A percentile compares a stretch with the other conserved stretches of the same genome.
Evolutionary conservation across 2,888 invertebrate genomes (phyloP).

Genomic region (Anagyrus pseudococci): DNA sequence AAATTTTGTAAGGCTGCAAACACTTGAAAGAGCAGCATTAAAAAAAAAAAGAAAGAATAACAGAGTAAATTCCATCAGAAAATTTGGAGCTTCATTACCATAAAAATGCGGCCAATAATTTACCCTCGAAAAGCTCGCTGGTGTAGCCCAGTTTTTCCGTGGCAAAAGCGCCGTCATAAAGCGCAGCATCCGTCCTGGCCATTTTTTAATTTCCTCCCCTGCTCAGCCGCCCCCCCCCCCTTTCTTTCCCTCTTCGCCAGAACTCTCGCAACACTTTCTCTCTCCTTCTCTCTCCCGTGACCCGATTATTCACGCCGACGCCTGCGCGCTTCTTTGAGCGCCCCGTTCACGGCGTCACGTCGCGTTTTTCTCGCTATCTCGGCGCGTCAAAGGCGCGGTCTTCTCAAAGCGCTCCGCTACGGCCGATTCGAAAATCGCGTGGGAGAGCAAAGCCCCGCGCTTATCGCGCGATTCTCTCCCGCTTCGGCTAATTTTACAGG

Average conservation of each 20-base stretch:
- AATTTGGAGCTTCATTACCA: too few species aligned
- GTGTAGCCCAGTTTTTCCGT: too few species aligned
- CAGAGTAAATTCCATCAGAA: too few species aligned
- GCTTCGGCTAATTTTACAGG: constrained; percentile 48
- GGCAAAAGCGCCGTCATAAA: too few species aligned
- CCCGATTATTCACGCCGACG: constrained; percentile 13
- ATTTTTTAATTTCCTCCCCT: neutral
- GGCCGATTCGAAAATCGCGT: constrained; percentile 51
- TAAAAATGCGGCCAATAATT: too few species aligned
- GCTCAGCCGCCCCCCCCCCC: neutral
- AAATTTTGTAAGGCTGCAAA: too few species aligned
- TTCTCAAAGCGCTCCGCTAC: constrained; percentile 46
- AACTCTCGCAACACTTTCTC: neutral
- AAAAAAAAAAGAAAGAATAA: too few species aligned
- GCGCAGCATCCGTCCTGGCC: too few species aligned
- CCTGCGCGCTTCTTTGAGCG: constrained; percentile 26
- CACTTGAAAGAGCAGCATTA: too few species aligned
- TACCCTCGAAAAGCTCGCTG: too few species aligned
- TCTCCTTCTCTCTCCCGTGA: constrained; percentile 3
- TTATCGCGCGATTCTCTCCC: constrained; percentile 54
- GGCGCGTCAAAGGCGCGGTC: constrained; percentile 29
- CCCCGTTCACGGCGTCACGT: constrained; percentile 13
- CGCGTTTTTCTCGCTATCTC: too few species aligned
- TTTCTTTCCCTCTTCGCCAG: constrained; percentile 1
- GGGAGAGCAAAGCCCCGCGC: constrained; percentile 45